Base-by-base conservation (phyloP, 2,888 invertebrate genomes). In the Pseudococcus longispinus region DNA sequence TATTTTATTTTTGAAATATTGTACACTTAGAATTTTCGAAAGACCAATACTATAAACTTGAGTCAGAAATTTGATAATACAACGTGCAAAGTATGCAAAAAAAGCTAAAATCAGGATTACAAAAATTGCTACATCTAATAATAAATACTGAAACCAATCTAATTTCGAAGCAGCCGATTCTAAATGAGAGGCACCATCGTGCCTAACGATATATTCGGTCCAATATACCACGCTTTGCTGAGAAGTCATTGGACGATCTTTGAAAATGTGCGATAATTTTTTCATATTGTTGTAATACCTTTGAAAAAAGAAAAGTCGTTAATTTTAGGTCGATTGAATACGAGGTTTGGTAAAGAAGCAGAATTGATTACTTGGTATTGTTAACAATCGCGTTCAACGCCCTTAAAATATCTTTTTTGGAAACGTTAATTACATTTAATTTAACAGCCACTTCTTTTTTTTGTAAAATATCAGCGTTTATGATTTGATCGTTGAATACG, bases 221-320 rank as follows among this genome's bases (percentile, higher is more conserved):
- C 70, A 70, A 29, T 70, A 70, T 20, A 70, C 70, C 29, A 70
- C 70, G 18, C 29, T 70, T 70, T 70, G 70, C 4, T 70, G 70
- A 32, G 70, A 29, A 4, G 70, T 70, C 70, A 70, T 70, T 29
- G 70, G 70, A 70, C 70, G 70, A 18, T 70, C 70, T 70, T 29
- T 70, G 29, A 70, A 70, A 70, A 70, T 70, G 15, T 5, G 18
- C 29, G 70, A 70, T 0, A 70, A 32, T 70, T 70, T 70, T 8
- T 29, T 20, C 70, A 70, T 70, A 29, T 70, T 70, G 8, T 15
- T 29, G 70, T 29, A 20, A 20, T 29, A 70, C 70, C 70, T 70
- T 29, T 11, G 15, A 26, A 23, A 11, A 26, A 26, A 26, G 20
- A 9, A 2, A 65, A 11, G 1, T 13, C 1, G 29, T 70, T 26